Base-by-base conservation (phyloP, 2,797 vertebrate genomes). In the Pelodytes ibericus region DNA sequence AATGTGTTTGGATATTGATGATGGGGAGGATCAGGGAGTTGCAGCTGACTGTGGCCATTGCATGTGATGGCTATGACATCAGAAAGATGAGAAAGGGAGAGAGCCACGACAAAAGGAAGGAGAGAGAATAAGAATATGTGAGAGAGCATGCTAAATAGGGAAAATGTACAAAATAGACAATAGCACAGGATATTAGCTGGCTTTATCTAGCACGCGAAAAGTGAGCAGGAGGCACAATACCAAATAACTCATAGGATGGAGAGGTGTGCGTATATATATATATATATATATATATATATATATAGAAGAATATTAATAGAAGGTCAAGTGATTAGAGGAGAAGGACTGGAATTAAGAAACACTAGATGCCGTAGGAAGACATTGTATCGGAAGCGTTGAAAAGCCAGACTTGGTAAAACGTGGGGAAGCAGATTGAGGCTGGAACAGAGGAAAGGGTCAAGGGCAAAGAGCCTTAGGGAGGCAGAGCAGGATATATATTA, bases 1-100 rank as follows among this genome's bases (percentile, higher is more conserved):
- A 79, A 79, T 79, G 76, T 68, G 76, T 36, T 67, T 68, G 71
- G 76, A 73, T 79, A 73, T 73, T 79, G 71, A 79, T 73, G 75
- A 77, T 53, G 75, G 47, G 63, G 62, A 68, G 57, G 71, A 36
- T 72, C 15, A 24, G 57, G 69, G 70, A 56, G 71, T 66, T 73
- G 71, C 76, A 79, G 63, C n/a, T 26, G 41, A 24, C 25, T 41
- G 44, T 36, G 53, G 70, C 41, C 57, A 60, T 72, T 60, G 13
- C 27, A 29, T 79, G 44, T 41, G 66, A 62, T 53, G 31, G 25
- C 64, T 67, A 62, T 60, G 69, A 73, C 58, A 66, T 78, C 62
- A 79, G 63, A 61, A 27, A 16, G 18, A 60, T 31, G 49, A 68
- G 64, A 49, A 31, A 64, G 60, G 53, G 36, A 27, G 31, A 25